phyloP scores from a whole-genome alignment of 2,797 vertebrate species.

The Phoeniculus purpureus region DNA sequence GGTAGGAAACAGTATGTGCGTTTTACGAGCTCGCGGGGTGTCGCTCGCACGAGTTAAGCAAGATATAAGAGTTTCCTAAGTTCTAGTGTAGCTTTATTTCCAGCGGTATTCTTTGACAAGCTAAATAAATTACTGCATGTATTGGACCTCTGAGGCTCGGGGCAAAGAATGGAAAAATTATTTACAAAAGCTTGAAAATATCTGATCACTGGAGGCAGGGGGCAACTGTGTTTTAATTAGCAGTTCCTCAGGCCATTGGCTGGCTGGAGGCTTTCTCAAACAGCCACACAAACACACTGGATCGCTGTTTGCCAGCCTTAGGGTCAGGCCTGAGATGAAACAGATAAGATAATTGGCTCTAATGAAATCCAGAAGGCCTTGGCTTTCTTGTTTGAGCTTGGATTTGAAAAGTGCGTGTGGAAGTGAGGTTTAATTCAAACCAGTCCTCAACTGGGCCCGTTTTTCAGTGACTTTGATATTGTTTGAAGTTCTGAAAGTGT shows the following conservation, averaged over 20 bases:
- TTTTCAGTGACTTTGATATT: conserved; percentile 91
- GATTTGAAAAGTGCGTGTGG: conserved; percentile 94
- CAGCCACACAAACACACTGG: conserved; percentile 89
- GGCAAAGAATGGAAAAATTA: conserved; percentile 93
- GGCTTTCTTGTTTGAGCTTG: conserved; percentile 92
- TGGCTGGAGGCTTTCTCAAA: conserved; percentile 90
- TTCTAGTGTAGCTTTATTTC: conserved; percentile 76
- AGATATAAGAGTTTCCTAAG: conserved; percentile 76
- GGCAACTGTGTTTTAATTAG: conserved; percentile 97
- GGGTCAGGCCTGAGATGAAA: conserved; percentile 98
- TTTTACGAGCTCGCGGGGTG: conserved; percentile 74
- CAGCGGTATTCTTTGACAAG: conserved; percentile 80
- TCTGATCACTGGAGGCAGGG: conserved; percentile 96
- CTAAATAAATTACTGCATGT: conserved; percentile 81
- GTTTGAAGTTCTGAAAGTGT: conserved; percentile 98
- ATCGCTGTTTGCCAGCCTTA: conserved; percentile 93
- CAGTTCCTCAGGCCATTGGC: conserved; percentile 90
- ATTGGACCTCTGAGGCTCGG: conserved; percentile 87
- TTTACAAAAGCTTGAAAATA: conserved; percentile 98
- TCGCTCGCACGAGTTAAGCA: conserved; percentile 72
- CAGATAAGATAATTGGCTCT: conserved; percentile 99
- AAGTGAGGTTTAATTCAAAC: conserved; percentile 97
- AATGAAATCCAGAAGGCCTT: conserved; percentile 98
- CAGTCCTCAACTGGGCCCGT: conserved; percentile 88
- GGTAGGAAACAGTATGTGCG: conserved; percentile 71